Percentiles rank a stretch among this genome's conserved stretches.
These are phyloP conservation scores for Drosophila borealis DNA, from an alignment of 2,888 invertebrate genomes.

Conservation along the genomic window DNA sequence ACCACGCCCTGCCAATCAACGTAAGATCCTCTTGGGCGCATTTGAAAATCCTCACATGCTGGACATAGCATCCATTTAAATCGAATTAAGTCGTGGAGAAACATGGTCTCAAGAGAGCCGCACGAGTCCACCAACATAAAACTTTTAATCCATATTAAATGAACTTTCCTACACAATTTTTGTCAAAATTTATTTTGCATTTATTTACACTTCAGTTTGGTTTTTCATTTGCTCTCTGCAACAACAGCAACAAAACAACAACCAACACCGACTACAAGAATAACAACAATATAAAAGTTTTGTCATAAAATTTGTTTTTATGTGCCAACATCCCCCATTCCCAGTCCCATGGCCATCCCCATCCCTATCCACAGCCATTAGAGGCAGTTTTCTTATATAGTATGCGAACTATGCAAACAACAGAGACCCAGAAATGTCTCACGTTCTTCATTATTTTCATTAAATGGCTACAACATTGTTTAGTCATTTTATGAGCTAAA, in stretches of 20 bases:
- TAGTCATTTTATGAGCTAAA: slow-evolving; percentile 57
- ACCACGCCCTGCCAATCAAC: slow-evolving; percentile 60
- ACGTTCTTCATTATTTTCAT: slow-evolving; percentile 71
- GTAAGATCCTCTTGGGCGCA: slow-evolving; percentile 26
- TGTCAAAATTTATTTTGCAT: slow-evolving; percentile 68
- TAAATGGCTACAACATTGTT: slow-evolving; percentile 63
- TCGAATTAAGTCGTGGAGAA: slow-evolving; percentile 56
- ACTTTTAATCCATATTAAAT: slow-evolving; percentile 78
- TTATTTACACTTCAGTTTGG: slow-evolving; percentile 69
- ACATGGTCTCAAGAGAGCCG: slow-evolving; percentile 19
- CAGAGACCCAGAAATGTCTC: slow-evolving; percentile 51
- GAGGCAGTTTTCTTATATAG: slow-evolving; percentile 34
- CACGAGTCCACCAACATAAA: slow-evolving; percentile 49
- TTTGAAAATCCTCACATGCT: slow-evolving; percentile 34
- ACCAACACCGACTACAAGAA: slow-evolving; percentile 18
- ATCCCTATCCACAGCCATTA: slow-evolving; percentile 3
- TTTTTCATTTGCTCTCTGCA: slow-evolving; percentile 41
- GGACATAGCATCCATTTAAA: slow-evolving; percentile 46
- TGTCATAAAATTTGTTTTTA: slow-evolving; percentile 72
- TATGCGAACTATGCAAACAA: slow-evolving; percentile 40
- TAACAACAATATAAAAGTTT: slow-evolving; percentile 62
- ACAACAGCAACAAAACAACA: slow-evolving; percentile 28
- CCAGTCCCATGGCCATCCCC: neutral
- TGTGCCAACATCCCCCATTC: slow-evolving; percentile 35
- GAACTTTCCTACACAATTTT: slow-evolving; percentile 71